Percentiles rank a stretch among this genome's conserved stretches.
Conservation (phyloP, 1,140 invertebrate genomes). For the Conus ventricosus region DNA sequence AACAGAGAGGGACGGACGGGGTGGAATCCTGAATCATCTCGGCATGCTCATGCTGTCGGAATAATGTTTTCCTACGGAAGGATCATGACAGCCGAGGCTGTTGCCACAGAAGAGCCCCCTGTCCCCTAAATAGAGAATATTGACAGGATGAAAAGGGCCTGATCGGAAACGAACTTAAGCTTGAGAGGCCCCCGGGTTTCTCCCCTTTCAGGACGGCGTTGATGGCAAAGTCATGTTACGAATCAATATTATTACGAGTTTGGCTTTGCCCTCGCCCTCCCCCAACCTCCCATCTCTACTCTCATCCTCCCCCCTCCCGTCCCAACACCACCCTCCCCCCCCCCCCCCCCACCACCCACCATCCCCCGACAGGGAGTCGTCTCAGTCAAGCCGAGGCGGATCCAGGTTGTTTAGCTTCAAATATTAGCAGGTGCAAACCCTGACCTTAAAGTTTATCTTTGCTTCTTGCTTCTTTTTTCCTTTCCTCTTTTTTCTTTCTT, state of each 20-base stretch:
- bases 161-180: slow-evolving; percentile 25
- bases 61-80: slow-evolving; percentile 26
- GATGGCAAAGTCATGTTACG: slow-evolving; percentile 30
- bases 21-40: slow-evolving; percentile 11
- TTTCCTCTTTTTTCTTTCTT: neutral
- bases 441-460: neutral
- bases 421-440: neutral
- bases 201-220: neutral
- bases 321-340: neutral
- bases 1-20: too few species aligned
- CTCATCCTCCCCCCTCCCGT: neutral
- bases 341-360: neutral
- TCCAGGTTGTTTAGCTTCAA: slow-evolving; percentile 14
- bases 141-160: slow-evolving; percentile 20
- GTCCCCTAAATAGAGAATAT: slow-evolving; percentile 22
- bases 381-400: neutral
- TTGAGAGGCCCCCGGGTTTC: neutral
- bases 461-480: neutral
- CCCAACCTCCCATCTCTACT: neutral
- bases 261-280: neutral
- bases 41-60: slow-evolving; percentile 20
- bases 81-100: slow-evolving; percentile 17
- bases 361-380: too few species aligned
- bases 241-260: slow-evolving; percentile 22
- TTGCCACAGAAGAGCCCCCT: neutral